A percentile compares a stretch with the other conserved stretches of the same genome.
Conservation (phyloP, 1,140 invertebrate species). For the Coenobita brevimanus region DNA sequence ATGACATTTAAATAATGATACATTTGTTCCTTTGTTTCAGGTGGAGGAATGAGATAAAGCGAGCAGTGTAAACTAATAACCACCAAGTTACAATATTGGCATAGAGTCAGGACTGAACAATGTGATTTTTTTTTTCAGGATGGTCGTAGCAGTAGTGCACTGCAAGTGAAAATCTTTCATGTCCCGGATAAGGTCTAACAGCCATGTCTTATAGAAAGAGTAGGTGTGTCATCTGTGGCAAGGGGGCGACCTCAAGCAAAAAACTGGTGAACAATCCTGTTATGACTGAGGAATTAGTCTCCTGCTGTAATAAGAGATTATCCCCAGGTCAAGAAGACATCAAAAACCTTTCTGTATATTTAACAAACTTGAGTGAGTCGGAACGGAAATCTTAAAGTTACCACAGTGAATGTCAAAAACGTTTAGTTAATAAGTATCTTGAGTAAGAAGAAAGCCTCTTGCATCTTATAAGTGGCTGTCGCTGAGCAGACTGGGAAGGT, state of each 20-base stretch:
- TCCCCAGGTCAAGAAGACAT: constrained; percentile 1
- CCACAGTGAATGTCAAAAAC: no score
- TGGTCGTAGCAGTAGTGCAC: background rate
- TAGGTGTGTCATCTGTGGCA: background rate
- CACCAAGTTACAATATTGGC: background rate
- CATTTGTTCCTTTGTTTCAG: background rate
- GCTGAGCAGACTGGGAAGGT: constrained; percentile 17
- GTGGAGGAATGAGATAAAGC: background rate
- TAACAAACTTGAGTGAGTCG: background rate
- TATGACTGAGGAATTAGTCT: no score
- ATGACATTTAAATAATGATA: constrained; percentile 4
- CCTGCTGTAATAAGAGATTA: no score
- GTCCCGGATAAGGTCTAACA: constrained; percentile 1
- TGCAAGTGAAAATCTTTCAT: background rate
- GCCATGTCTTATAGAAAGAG: background rate
- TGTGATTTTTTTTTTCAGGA: background rate
- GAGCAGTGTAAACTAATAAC: background rate
- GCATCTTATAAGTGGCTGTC: constrained; percentile 19
- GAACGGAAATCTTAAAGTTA: background rate
- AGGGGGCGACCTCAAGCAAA: background rate
- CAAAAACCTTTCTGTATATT: background rate
- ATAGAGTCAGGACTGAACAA: background rate
- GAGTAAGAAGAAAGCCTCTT: constrained; percentile 20
- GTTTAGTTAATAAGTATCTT: background rate
- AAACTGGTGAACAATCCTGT: no score